A percentile compares a stretch with the other conserved stretches of the same genome.
phyloP scores from a whole-genome alignment of 1,140 invertebrate species.

The Apis laboriosa region DNA sequence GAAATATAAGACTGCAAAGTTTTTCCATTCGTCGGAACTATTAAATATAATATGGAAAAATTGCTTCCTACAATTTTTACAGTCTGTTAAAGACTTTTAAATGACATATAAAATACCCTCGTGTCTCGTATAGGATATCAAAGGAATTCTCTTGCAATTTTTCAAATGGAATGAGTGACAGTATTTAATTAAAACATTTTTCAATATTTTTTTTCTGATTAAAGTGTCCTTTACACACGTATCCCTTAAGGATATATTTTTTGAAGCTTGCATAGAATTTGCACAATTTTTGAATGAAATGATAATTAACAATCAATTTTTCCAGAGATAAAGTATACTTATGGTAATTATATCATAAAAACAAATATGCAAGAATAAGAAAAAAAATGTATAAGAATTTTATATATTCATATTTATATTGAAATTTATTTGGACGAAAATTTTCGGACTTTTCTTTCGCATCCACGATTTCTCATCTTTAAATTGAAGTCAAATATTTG shows the following conservation, averaged over 20 bases:
- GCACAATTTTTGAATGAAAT: no score
- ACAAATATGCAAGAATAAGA: no score
- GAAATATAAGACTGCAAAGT: neutral
- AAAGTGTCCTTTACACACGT: neutral
- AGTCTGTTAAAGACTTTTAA: neutral
- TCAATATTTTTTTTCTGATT: neutral
- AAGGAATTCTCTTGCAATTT: neutral
- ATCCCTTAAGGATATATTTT: no score
- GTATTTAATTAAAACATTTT: neutral
- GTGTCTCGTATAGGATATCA: neutral
- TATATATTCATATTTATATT: no score
- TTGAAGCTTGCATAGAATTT: no score
- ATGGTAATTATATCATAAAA: no score
- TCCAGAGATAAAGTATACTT: no score
- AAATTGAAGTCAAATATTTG: slow-evolving; percentile 18
- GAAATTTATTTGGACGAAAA: no score
- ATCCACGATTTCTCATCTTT: neutral
- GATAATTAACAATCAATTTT: no score
- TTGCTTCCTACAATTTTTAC: neutral
- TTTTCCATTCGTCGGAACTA: neutral
- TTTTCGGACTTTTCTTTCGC: neutral
- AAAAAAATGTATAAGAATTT: no score
- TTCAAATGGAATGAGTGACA: neutral
- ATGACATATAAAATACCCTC: neutral
- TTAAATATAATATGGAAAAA: neutral